Percentiles rank a stretch among this genome's conserved stretches.
Conservation (phyloP, 2,797 vertebrate genomes). For the Lerista edwardsae region DNA sequence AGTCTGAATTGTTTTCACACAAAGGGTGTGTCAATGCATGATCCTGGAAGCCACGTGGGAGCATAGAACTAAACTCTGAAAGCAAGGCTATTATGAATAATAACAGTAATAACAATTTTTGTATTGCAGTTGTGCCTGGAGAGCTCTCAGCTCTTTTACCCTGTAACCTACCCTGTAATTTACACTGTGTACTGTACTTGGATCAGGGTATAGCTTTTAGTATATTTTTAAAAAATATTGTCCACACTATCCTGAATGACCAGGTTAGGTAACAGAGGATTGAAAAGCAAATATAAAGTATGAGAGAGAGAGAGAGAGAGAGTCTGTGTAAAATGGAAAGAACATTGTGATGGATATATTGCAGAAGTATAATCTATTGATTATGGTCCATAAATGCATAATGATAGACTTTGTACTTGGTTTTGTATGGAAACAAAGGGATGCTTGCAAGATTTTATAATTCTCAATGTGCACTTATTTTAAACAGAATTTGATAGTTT, state of each 20-base stretch:
- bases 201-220: constrained; percentile 3
- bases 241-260: neutral
- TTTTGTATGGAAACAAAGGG: neutral
- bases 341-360: neutral
- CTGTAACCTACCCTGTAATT: constrained; percentile 26
- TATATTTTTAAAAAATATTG: constrained; percentile 13
- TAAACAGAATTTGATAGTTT: neutral
- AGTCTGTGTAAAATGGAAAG: neutral
- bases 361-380: constrained; percentile 7
- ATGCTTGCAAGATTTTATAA: neutral
- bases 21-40: neutral
- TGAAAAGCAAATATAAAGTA: neutral
- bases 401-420: neutral
- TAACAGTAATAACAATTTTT: constrained; percentile 38
- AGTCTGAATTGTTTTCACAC: neutral
- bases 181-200: neutral
- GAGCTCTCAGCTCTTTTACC: constrained; percentile 17
- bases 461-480: neutral
- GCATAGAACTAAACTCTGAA: neutral
- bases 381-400: constrained; percentile 16
- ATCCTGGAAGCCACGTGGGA: constrained; percentile 14
- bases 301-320: no score
- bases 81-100: constrained; percentile 11
- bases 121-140: constrained; percentile 25
- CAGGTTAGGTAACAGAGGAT: neutral